Evolutionary conservation across 2,113 vertebrate species (phyloP).

Genomic region (Toxotes chatareus): DNA sequence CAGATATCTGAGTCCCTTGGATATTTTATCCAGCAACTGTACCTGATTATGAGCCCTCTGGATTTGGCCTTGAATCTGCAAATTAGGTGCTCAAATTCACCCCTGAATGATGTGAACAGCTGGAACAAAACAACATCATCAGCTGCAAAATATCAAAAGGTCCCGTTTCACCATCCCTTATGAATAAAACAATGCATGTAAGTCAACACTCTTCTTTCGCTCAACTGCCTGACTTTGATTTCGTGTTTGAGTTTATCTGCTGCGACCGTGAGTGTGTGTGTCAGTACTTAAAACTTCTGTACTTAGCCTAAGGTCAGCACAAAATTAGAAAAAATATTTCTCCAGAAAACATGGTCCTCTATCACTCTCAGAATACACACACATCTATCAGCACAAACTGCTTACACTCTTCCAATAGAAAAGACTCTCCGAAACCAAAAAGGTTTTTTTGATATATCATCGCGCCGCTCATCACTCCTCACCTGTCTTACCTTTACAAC

Average conservation of each 20-base stretch:
- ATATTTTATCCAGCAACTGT: background rate
- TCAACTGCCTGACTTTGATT: background rate
- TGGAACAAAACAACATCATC: constrained; percentile 18
- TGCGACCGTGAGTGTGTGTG: background rate
- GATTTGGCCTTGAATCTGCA: constrained; percentile 13
- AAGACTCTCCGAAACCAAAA: constrained; percentile 12
- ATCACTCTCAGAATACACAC: background rate
- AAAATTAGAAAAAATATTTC: background rate
- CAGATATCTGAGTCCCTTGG: background rate
- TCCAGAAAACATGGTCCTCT: background rate
- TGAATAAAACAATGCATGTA: constrained; percentile 4
- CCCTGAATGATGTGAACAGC: constrained; percentile 6
- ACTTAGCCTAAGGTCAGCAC: background rate
- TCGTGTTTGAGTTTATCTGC: background rate
- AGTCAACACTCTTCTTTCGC: background rate
- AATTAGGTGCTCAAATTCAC: background rate
- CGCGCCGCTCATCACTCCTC: constrained; percentile 18
- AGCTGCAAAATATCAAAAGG: constrained; percentile 23
- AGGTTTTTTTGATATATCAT: constrained; percentile 12
- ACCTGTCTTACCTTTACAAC: constrained; percentile 16
- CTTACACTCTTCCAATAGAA: background rate
- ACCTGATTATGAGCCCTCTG: constrained; percentile 28
- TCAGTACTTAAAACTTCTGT: background rate
- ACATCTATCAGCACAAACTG: constrained; percentile 40
- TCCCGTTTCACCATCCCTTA: background rate